phyloP scores from a whole-genome alignment of 2,888 invertebrate genomes.

The Ligdia adustata region DNA sequence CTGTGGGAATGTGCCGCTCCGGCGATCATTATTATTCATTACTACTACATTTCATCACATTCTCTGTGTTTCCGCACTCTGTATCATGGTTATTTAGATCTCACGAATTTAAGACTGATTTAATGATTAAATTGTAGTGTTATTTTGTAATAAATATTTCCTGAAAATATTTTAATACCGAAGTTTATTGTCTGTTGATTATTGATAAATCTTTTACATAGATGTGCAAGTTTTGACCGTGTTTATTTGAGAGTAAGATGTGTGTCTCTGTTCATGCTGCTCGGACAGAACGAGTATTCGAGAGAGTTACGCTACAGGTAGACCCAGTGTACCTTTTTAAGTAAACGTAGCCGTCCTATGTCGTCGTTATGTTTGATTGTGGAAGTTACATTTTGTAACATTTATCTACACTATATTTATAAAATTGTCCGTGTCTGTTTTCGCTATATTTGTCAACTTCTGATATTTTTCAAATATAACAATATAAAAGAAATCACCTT shows the following conservation, averaged over 20 bases:
- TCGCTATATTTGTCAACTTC: conserved; percentile 64
- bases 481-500: conserved; percentile 52
- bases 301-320: conserved; percentile 78
- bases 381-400: conserved; percentile 51
- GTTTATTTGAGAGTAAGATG: conserved; percentile 61
- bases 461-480: conserved; percentile 68
- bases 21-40: conserved; percentile 31
- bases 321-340: conserved; percentile 37
- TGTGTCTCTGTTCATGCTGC: conserved; percentile 70
- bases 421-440: conserved; percentile 66
- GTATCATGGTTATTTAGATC: conserved; percentile 36
- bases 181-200: conserved; percentile 67
- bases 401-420: not conserved
- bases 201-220: conserved; percentile 68
- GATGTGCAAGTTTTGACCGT: conserved; percentile 59
- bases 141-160: conserved; percentile 53
- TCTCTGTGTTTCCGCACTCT: conserved; percentile 24
- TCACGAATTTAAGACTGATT: conserved; percentile 39
- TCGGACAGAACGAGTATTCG: conserved; percentile 75
- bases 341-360: conserved; percentile 29
- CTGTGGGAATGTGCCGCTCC: conserved; percentile 33
- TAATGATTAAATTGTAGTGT: conserved; percentile 35
- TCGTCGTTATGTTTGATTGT: conserved; percentile 27
- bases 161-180: conserved; percentile 45
- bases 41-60: conserved; percentile 26